Evolutionary conservation across 2,888 invertebrate genomes (phyloP).

Genomic region (Acleris cristana): DNA sequence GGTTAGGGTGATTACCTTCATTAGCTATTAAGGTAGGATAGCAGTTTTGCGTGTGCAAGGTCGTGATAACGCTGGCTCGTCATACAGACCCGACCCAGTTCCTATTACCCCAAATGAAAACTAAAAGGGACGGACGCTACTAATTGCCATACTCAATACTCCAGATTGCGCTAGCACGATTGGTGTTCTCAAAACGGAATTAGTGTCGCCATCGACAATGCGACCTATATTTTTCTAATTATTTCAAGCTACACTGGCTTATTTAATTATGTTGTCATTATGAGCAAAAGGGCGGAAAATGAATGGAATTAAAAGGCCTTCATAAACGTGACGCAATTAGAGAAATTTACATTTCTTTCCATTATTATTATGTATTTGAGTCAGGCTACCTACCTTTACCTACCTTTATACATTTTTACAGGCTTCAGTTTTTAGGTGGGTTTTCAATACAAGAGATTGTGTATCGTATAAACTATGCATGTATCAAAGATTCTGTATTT

Average conservation of each 20-base stretch:
- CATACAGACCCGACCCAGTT: background rate
- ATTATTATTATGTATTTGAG: too few relatives aligned
- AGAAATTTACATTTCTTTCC: slow-evolving; percentile 9
- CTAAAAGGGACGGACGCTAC: slow-evolving; percentile 14
- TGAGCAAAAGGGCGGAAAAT: slow-evolving; percentile 7
- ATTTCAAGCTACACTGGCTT: slow-evolving; percentile 2
- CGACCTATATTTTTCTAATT: slow-evolving; percentile 12
- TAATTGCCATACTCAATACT: slow-evolving; percentile 11
- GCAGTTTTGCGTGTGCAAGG: slow-evolving; percentile 33
- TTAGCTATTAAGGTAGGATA: slow-evolving; percentile 31
- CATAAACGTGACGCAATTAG: slow-evolving; percentile 7
- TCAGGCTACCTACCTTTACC: too few relatives aligned
- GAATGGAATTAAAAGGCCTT: slow-evolving; percentile 14
- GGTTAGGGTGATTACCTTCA: slow-evolving; percentile 29
- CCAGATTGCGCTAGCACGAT: slow-evolving; percentile 4
- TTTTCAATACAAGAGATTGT: too few relatives aligned
- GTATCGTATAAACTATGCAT: too few relatives aligned
- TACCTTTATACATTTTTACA: too few relatives aligned
- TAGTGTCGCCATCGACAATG: background rate
- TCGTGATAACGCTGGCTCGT: slow-evolving; percentile 19
- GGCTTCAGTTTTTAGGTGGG: too few relatives aligned
- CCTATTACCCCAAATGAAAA: slow-evolving; percentile 17
- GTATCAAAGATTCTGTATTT: too few relatives aligned
- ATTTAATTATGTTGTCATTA: slow-evolving; percentile 16
- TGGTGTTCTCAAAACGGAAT: slow-evolving; percentile 4